A percentile compares a stretch with the other conserved stretches of the same genome.
These are phyloP conservation scores for Cosmorhoe ocellata DNA, from an alignment of 2,888 invertebrate species.

Conservation along the genomic window DNA sequence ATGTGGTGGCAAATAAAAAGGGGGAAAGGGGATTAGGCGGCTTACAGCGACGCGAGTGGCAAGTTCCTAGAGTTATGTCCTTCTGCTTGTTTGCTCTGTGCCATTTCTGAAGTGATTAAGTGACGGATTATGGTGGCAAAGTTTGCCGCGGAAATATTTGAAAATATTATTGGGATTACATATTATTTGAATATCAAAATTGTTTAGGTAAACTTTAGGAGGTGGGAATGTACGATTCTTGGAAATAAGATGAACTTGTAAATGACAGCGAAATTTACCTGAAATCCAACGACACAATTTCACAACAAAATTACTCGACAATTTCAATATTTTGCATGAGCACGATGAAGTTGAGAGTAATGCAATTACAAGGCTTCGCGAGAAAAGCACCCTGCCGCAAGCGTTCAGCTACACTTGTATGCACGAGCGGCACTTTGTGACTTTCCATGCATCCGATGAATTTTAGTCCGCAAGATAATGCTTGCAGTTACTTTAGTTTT, in stretches of 20 bases:
- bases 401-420: conserved; percentile 2
- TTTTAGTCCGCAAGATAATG: too few relatives aligned
- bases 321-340: conserved; percentile 56
- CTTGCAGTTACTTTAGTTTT: too few relatives aligned
- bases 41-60: conserved; percentile 63
- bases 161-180: conserved; percentile 6
- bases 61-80: conserved; percentile 63
- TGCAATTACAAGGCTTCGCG: conserved; percentile 46
- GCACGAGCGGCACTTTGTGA: neutral
- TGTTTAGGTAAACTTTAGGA: too few relatives aligned
- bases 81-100: conserved; percentile 64
- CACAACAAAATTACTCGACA: conserved; percentile 43
- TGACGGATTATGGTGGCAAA: conserved; percentile 54
- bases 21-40: conserved; percentile 71
- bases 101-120: conserved; percentile 68
- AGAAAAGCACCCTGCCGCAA: conserved; percentile 38
- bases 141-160: conserved; percentile 24
- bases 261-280: conserved; percentile 32
- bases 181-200: neutral
- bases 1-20: conserved; percentile 72
- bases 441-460: neutral
- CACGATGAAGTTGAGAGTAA: conserved; percentile 44
- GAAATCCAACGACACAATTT: conserved; percentile 40
- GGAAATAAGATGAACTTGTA: neutral
- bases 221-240: too few relatives aligned